Evolutionary conservation across 2,113 vertebrate genomes (phyloP), one percentile per base, ranked within the genome.

Genomic region (Tupaia chinensis): DNA sequence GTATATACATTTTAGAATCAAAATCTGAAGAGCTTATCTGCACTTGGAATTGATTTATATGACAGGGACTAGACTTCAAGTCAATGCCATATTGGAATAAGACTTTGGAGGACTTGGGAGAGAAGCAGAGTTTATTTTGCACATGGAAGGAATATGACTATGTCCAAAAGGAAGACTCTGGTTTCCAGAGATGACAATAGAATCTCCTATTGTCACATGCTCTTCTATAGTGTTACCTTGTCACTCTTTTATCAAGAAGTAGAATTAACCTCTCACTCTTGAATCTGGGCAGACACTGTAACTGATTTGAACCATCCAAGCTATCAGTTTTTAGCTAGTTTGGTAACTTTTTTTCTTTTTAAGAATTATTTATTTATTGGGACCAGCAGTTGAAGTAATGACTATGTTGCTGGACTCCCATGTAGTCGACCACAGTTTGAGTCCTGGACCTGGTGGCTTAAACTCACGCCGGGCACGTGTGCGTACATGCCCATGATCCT

Each of bases 1-100:
- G 34, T 72, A 88, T 79, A 83, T 58, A 76, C 19, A 73, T 95
- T 94, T 79, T 93, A 63, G 56, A 80, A 91, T 88, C 60, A 91
- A 7, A 22, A 85, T 14, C 27, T 88, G 34, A 93, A 9, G 25
- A 79, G 29, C 10, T 44, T 82, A 17, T 66, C 66, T 84, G 11
- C 53, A 65, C 56, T 61, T 77, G 9, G 5, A 87, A 84, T 56
- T 79, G 22, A 80, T 84, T 91, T 96, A 89, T 20, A 79, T 91
- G 56, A 79, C 68, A 69, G 84, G 25, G 32, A 56, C 54, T 90
- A 27, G 15, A 91, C 9, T 74, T 79, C 32, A 93, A 94, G 60
- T 19, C 77, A 69, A n/a, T 69, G 74, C 3, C 29, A 25, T 87
- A 89, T 32, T 74, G 68, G 54, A 87, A 53, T 83, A 74, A n/a